Evolutionary conservation across 2,888 invertebrate genomes (phyloP).

Genomic region (Habrosyne pyritoides): DNA sequence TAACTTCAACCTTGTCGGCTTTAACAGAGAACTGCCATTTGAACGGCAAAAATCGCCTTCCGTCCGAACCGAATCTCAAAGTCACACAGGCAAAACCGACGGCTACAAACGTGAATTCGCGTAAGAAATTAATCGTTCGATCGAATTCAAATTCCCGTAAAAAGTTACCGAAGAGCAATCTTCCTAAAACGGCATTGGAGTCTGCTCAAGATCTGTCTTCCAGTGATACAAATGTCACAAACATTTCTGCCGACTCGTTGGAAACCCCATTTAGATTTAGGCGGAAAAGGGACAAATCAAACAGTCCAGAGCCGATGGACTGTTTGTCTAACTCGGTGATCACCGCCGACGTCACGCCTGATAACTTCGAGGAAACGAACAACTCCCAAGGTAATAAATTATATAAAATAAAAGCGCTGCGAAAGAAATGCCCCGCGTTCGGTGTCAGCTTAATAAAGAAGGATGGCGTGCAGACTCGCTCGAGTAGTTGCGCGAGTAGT

Average conservation of each 20-base stretch:
- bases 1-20: slow-evolving; percentile 72
- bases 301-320: slow-evolving; percentile 78
- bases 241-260: slow-evolving; percentile 75
- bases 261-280: slow-evolving; percentile 75
- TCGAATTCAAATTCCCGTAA: slow-evolving; percentile 74
- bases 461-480: slow-evolving; percentile 75
- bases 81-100: slow-evolving; percentile 48
- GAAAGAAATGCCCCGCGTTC: slow-evolving; percentile 75
- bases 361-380: slow-evolving; percentile 72
- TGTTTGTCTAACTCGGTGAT: slow-evolving; percentile 69
- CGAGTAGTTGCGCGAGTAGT: slow-evolving; percentile 70
- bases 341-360: slow-evolving; percentile 73
- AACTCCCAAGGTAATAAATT: slow-evolving; percentile 79
- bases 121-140: slow-evolving; percentile 73
- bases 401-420: slow-evolving; percentile 76
- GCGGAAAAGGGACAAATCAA: slow-evolving; percentile 74
- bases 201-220: slow-evolving; percentile 74
- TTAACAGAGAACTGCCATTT: slow-evolving; percentile 76
- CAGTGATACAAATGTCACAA: slow-evolving; percentile 77
- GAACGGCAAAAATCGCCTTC: slow-evolving; percentile 72
- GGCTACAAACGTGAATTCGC: slow-evolving; percentile 46
- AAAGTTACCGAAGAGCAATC: slow-evolving; percentile 66
- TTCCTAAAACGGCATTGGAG: slow-evolving; percentile 59
- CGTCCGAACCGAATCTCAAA: slow-evolving; percentile 72
- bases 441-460: slow-evolving; percentile 71